These are phyloP conservation scores for Macropis europaea DNA, from an alignment of 2,888 invertebrate species.

Conservation along the genomic window DNA sequence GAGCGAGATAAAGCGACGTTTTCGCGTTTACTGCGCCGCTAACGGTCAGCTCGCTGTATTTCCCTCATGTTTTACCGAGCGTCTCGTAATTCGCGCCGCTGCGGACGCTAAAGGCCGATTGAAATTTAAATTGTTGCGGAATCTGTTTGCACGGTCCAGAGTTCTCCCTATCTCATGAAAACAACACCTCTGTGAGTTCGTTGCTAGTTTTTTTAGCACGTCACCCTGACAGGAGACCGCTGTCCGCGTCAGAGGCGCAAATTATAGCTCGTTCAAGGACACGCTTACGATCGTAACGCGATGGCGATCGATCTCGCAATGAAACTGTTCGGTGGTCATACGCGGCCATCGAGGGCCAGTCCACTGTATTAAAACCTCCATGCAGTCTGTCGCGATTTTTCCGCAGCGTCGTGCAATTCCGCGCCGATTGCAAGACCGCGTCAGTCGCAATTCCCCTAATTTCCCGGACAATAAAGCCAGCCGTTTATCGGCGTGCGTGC, in stretches of 20 bases:
- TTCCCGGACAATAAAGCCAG: slow-evolving; percentile 38
- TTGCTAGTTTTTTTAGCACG: too few relatives aligned
- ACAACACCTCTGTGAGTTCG: too few relatives aligned
- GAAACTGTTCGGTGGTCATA: too few relatives aligned
- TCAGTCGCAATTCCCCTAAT: slow-evolving; percentile 47
- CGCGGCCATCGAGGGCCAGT: too few relatives aligned
- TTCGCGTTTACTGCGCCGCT: slow-evolving; percentile 32
- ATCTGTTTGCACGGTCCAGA: too few relatives aligned
- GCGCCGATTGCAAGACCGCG: slow-evolving; percentile 49
- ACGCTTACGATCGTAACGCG: too few relatives aligned
- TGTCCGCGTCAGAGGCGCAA: too few relatives aligned
- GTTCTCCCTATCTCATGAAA: too few relatives aligned
- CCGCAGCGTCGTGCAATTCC: slow-evolving; percentile 12
- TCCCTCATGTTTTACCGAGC: slow-evolving; percentile 36
- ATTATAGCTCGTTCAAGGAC: too few relatives aligned
- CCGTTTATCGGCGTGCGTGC: slow-evolving; percentile 30
- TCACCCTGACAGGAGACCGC: too few relatives aligned
- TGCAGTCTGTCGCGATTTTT: slow-evolving; percentile 29
- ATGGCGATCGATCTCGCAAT: too few relatives aligned
- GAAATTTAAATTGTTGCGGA: slow-evolving; percentile 53
- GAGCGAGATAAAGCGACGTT: slow-evolving; percentile 25
- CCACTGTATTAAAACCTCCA: slow-evolving; percentile 48
- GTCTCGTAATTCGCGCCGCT: slow-evolving; percentile 41
- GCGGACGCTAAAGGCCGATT: slow-evolving; percentile 32
- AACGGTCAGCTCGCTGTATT: slow-evolving; percentile 32